phyloP scores from a whole-genome alignment of 2,888 invertebrate species.

The Rotaria macrura region DNA sequence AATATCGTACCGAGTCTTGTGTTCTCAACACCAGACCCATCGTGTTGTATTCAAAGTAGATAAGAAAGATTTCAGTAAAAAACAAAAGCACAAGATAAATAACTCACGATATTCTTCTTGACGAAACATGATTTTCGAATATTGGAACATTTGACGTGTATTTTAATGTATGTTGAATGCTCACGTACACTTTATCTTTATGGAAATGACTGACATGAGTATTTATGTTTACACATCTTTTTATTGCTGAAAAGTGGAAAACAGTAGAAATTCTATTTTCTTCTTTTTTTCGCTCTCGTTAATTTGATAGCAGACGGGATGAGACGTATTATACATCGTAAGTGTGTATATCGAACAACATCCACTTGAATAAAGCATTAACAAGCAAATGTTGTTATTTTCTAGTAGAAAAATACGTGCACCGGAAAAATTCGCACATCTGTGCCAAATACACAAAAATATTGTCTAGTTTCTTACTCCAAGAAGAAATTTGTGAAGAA shows the following conservation, averaged over 20 bases:
- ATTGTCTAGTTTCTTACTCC: not conserved
- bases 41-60: too few species aligned
- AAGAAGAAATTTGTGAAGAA: not conserved
- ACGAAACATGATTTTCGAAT: not conserved
- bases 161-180: not conserved
- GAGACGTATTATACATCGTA: not conserved
- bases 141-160: not conserved
- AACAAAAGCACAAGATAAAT: not conserved
- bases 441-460: not conserved
- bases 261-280: too few species aligned
- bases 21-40: too few species aligned
- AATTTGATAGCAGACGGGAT: not conserved
- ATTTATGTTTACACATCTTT: not conserved
- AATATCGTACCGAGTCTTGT: too few species aligned
- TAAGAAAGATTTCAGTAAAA: too few species aligned
- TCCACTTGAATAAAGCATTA: not conserved
- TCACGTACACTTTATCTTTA: not conserved
- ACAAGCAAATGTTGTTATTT: constrained; percentile 11
- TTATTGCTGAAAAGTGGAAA: not conserved
- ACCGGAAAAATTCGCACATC: not conserved
- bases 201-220: not conserved
- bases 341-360: not conserved
- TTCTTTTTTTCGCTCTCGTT: not conserved
- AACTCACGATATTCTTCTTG: not conserved
- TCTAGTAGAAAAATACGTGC: not conserved